A percentile compares a stretch with the other conserved stretches of the same genome.
phyloP scores from a whole-genome alignment of 2,113 vertebrate species.

The Pollimyrus isidori region DNA sequence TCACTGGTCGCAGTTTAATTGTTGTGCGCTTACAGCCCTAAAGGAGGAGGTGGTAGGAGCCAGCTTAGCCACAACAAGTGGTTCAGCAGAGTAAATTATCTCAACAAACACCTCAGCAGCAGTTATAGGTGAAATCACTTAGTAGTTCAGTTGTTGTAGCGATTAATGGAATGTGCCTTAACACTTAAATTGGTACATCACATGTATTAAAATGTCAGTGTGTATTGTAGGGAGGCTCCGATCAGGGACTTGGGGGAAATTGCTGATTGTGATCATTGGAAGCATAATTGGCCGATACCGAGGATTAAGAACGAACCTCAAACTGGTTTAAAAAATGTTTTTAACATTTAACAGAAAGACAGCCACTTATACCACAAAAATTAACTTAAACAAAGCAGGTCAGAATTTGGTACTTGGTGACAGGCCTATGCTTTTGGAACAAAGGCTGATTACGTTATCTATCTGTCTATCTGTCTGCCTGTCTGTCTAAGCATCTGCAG shows the following conservation, averaged over 20 bases:
- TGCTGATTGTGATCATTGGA: not conserved
- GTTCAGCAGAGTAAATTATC: not conserved
- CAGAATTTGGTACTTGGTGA: not conserved
- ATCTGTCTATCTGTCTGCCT: not conserved
- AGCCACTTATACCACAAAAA: not conserved
- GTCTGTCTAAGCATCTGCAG: not conserved
- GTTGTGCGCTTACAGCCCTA: constrained; percentile 20
- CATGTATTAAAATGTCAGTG: not conserved
- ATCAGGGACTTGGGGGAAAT: not conserved
- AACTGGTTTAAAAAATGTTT: not conserved
- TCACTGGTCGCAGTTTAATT: constrained; percentile 15
- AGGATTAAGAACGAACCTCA: not conserved
- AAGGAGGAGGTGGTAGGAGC: not conserved
- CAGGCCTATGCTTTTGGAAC: not conserved
- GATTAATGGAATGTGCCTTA: not conserved
- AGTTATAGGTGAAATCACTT: constrained; percentile 9
- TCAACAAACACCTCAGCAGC: constrained; percentile 6
- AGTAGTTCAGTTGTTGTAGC: not conserved
- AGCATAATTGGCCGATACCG: not conserved
- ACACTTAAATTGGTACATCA: not conserved
- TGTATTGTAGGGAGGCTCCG: not conserved
- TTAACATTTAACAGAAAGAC: not conserved
- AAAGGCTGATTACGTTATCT: not conserved
- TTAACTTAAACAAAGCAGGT: not conserved
- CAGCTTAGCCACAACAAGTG: not conserved